These are phyloP conservation scores for Gymnarchus niloticus DNA, from an alignment of 2,113 vertebrate genomes.

Conservation along the genomic window DNA sequence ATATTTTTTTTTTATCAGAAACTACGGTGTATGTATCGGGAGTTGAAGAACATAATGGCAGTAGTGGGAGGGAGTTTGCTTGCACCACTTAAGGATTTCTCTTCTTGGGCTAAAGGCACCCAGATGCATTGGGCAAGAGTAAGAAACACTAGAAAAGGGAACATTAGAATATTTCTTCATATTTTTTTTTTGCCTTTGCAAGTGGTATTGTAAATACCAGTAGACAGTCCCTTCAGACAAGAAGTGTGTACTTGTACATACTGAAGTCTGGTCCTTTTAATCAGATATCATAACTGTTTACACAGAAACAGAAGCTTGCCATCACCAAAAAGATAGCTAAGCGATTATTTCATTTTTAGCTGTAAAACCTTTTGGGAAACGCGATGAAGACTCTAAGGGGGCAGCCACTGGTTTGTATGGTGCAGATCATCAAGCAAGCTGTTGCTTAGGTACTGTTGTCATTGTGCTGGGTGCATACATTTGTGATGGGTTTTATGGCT, in stretches of 20 bases:
- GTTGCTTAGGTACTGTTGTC: slow-evolving; percentile 4
- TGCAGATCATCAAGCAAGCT: background rate
- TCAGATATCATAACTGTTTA: background rate
- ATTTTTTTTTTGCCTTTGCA: background rate
- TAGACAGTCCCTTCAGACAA: background rate
- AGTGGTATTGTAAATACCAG: slow-evolving; percentile 15
- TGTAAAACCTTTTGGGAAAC: background rate
- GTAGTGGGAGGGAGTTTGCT: background rate
- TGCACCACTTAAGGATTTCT: background rate
- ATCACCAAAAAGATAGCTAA: background rate
- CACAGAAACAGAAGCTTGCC: background rate
- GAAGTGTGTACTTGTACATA: background rate
- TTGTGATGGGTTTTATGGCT: background rate
- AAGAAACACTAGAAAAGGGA: slow-evolving; percentile 19
- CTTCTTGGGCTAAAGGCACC: background rate
- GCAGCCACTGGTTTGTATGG: background rate
- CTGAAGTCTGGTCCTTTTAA: background rate
- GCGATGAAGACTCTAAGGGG: background rate
- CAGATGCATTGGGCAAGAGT: background rate
- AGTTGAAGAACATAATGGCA: background rate
- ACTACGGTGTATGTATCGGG: background rate
- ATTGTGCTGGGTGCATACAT: background rate
- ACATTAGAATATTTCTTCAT: slow-evolving; percentile 3
- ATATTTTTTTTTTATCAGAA: background rate
- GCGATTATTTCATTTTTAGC: background rate